Percentiles rank a stretch among this genome's conserved stretches.
phyloP scores from a whole-genome alignment of 2,113 vertebrate species.

The Melospiza georgiana region DNA sequence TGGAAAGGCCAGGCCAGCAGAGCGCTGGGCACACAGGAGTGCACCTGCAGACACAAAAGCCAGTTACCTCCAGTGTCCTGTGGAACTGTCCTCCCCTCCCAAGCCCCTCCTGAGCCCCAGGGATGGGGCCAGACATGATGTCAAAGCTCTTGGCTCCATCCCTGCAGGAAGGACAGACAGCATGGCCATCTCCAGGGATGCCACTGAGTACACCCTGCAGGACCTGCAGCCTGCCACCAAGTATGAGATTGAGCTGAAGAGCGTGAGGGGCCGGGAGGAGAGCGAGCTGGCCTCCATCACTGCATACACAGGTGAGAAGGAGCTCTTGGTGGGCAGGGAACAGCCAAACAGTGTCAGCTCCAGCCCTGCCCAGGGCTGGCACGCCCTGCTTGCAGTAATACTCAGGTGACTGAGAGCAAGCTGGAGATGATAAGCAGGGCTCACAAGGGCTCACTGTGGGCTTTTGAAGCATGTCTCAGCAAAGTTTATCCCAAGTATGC shows the following conservation, averaged over 20 bases:
- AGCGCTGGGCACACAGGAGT: not conserved
- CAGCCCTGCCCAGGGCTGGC: not conserved
- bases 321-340: not conserved
- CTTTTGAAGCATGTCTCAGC: not conserved
- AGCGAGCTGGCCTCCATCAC: constrained; percentile 83
- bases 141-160: constrained; percentile 14
- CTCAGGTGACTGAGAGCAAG: not conserved
- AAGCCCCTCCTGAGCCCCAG: not conserved
- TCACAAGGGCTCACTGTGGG: not conserved
- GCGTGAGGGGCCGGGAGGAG: constrained; percentile 86
- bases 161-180: constrained; percentile 88
- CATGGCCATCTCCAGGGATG: constrained; percentile 82
- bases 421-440: not conserved
- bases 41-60: not conserved
- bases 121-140: fast-evolving
- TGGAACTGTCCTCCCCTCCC: not conserved
- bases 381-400: not conserved
- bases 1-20: not conserved
- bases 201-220: constrained; percentile 82
- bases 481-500: not conserved
- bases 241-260: constrained; percentile 87
- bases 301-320: constrained; percentile 84
- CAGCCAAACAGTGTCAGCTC: not conserved
- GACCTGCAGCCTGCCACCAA: constrained; percentile 89
- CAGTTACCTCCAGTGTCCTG: not conserved